phyloP scores from a whole-genome alignment of 2,113 vertebrate genomes.

The Urocolius indicus region DNA sequence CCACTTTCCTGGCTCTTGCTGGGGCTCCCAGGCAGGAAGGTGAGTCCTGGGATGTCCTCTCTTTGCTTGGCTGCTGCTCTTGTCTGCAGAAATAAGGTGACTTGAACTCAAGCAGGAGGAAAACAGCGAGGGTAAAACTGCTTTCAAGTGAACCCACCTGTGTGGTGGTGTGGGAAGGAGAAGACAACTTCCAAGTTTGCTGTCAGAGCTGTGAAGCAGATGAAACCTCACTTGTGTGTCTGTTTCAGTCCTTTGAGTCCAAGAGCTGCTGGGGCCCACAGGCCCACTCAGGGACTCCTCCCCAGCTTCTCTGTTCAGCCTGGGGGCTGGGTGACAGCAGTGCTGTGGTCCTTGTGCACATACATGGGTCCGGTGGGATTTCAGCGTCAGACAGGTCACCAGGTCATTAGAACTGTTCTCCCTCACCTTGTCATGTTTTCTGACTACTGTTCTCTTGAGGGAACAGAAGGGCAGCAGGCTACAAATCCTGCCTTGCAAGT shows the following conservation, averaged over 20 bases:
- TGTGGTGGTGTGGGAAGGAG: neutral
- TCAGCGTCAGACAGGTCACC: neutral
- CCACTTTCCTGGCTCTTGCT: neutral
- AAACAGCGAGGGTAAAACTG: neutral
- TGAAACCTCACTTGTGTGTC: neutral
- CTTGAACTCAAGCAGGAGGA: neutral
- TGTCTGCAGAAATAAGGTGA: neutral
- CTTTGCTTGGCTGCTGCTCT: neutral
- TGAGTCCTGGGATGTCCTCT: neutral
- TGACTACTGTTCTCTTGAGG: neutral
- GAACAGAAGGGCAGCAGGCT: neutral
- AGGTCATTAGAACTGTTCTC: neutral
- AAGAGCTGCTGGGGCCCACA: neutral
- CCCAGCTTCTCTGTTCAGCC: neutral
- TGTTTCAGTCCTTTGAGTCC: neutral
- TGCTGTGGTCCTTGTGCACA: neutral
- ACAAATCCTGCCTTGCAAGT: conserved; percentile 31
- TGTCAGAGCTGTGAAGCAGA: neutral
- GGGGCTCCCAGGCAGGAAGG: neutral
- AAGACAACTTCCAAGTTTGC: neutral
- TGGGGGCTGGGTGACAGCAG: neutral
- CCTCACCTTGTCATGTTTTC: neutral
- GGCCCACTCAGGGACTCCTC: neutral
- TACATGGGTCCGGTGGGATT: neutral
- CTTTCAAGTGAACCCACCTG: neutral